Conservation (phyloP, 2,888 invertebrate genomes). For the Aspidiotus destructor region DNA sequence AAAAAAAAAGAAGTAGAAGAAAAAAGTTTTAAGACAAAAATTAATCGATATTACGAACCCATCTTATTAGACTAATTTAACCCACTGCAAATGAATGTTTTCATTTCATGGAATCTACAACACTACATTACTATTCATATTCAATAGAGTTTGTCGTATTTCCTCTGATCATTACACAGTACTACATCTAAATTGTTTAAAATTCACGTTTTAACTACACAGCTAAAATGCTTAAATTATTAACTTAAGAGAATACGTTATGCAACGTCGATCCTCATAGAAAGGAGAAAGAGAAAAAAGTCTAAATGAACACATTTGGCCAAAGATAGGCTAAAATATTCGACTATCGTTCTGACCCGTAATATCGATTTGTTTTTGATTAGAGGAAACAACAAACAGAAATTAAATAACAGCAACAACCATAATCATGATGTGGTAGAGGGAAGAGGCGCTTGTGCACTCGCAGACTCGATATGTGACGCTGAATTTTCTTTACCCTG, state of each 20-base stretch:
- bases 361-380: constrained; percentile 4
- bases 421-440: constrained; percentile 9
- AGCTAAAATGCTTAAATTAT: too few relatives aligned
- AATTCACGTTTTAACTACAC: too few relatives aligned
- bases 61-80: too few relatives aligned
- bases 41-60: background rate
- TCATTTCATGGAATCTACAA: background rate
- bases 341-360: background rate
- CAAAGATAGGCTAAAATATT: background rate
- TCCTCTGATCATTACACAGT: background rate
- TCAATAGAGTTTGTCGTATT: background rate
- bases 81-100: background rate
- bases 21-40: background rate
- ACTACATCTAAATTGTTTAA: background rate
- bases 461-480: constrained; percentile 1
- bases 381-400: background rate
- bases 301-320: constrained; percentile 2
- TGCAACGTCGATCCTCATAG: background rate
- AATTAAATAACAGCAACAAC: background rate
- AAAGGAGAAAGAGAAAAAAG: background rate
- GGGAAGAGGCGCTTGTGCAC: background rate
- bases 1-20: background rate
- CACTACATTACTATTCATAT: background rate
- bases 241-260: background rate
- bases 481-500: background rate